Conservation (phyloP, 2,797 vertebrate genomes). For the Lindbergichthys nudifrons region DNA sequence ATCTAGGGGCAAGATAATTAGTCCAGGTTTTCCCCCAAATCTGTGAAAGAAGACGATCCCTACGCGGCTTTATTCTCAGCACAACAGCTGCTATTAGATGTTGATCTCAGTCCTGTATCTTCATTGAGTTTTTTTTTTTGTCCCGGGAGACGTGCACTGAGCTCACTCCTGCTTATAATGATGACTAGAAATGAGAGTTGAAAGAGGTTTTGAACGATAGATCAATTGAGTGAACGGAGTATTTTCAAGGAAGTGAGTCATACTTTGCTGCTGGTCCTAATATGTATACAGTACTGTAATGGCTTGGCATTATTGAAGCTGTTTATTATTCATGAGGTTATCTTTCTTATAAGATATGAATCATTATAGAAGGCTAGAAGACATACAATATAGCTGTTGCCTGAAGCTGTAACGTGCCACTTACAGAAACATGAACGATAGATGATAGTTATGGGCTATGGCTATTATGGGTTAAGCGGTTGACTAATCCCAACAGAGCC, state of each 20-base stretch:
- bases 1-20: slow-evolving; percentile 2
- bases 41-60: slow-evolving; percentile 5
- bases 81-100: slow-evolving; percentile 32
- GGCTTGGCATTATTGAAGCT: background rate
- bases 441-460: background rate
- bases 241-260: slow-evolving; percentile 33
- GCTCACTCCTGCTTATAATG: slow-evolving; percentile 26
- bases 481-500: no score
- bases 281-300: background rate
- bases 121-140: slow-evolving; percentile 25
- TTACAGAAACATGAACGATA: no score
- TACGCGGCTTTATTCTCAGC: slow-evolving; percentile 30
- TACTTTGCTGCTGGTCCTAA: background rate
- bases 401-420: background rate
- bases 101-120: slow-evolving; percentile 40
- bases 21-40: slow-evolving; percentile 15
- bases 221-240: slow-evolving; percentile 2
- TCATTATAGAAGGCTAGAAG: background rate
- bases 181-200: slow-evolving; percentile 37
- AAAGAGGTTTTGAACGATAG: slow-evolving; percentile 19
- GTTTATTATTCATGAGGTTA: slow-evolving; percentile 12
- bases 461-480: no score
- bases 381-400: background rate
- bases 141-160: slow-evolving; percentile 34
- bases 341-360: slow-evolving; percentile 17